Percentiles rank a stretch among this genome's conserved stretches.
phyloP scores from a whole-genome alignment of 2,113 vertebrate genomes.

The Meriones unguiculatus region DNA sequence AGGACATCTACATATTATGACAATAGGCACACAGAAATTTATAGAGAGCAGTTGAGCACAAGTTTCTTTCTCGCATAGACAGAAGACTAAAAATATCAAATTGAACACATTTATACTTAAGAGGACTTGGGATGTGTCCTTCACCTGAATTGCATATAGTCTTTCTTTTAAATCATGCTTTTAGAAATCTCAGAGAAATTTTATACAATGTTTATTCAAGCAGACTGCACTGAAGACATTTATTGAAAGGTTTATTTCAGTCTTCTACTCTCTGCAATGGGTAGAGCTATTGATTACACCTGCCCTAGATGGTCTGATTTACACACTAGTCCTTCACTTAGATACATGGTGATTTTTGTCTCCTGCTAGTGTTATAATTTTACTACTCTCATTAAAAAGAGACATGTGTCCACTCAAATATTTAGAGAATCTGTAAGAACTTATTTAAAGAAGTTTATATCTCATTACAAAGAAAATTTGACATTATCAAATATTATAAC shows the following conservation, averaged over 20 bases:
- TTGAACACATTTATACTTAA: constrained; percentile 23
- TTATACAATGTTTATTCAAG: not conserved
- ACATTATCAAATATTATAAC: not conserved
- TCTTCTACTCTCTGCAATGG: not conserved
- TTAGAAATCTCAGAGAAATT: not conserved
- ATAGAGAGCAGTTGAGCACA: constrained; percentile 12
- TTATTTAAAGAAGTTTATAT: not conserved
- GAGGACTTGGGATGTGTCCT: not conserved
- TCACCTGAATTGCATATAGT: not conserved
- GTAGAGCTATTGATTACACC: not conserved
- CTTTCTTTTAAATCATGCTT: not conserved
- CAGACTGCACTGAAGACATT: not conserved
- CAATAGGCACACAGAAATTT: constrained; percentile 58
- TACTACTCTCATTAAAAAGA: not conserved
- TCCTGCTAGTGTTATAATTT: not conserved
- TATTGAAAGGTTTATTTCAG: not conserved
- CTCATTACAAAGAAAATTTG: not conserved
- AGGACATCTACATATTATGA: constrained; percentile 71
- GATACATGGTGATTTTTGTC: not conserved
- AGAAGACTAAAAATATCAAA: constrained; percentile 55
- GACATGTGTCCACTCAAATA: not conserved
- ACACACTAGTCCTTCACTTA: not conserved
- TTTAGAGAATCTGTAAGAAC: not conserved
- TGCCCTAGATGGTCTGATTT: not conserved
- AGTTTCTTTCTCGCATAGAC: constrained; percentile 35